These are phyloP conservation scores for Allobates femoralis DNA, from an alignment of 2,797 vertebrate species.

Conservation along the genomic window DNA sequence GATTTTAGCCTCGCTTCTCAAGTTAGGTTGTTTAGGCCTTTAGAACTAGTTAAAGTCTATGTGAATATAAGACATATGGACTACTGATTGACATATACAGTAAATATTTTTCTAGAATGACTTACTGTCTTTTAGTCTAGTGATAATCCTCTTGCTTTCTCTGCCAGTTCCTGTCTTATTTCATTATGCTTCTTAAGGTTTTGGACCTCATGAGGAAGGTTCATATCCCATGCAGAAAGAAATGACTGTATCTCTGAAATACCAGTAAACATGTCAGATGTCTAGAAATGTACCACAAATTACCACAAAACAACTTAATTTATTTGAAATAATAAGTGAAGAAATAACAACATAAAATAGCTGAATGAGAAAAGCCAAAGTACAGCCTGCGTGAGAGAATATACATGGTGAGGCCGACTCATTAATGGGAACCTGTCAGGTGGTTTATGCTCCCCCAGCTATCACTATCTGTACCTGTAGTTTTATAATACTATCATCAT, in stretches of 20 bases:
- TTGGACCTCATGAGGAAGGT: constrained; percentile 87
- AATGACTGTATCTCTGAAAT: constrained; percentile 83
- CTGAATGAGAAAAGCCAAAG: background rate
- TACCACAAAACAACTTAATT: no score
- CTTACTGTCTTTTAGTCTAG: constrained; percentile 71
- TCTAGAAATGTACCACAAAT: no score
- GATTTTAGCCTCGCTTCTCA: no score
- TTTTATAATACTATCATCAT: no score
- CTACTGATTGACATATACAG: background rate
- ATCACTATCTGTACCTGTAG: no score
- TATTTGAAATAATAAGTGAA: background rate
- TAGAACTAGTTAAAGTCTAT: no score
- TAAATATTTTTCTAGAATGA: background rate
- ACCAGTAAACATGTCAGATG: background rate
- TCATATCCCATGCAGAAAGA: constrained; percentile 87
- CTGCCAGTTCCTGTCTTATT: constrained; percentile 84
- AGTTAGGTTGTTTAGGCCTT: no score
- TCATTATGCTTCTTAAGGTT: constrained; percentile 88
- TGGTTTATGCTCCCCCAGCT: no score
- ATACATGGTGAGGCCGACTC: no score
- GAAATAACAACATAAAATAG: background rate
- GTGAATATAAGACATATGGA: no score
- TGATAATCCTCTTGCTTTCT: constrained; percentile 83
- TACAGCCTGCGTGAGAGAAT: background rate
- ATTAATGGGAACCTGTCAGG: no score